A percentile compares a stretch with the other conserved stretches of the same genome.
Conservation (phyloP, 2,113 vertebrate species). For the Pangasianodon hypophthalmus region DNA sequence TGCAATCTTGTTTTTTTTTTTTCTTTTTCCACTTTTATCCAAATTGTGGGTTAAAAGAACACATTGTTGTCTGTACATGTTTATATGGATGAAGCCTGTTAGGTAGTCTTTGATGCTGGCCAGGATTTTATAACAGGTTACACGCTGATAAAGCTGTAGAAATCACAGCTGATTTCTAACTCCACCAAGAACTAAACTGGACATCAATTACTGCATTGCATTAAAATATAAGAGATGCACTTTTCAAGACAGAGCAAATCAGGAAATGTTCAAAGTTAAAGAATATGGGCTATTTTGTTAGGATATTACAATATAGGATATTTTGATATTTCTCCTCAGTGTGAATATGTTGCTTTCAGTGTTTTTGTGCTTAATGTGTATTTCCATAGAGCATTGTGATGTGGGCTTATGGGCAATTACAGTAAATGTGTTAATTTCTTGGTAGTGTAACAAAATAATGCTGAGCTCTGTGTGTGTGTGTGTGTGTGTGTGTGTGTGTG, state of each 20-base stretch:
- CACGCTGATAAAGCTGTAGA: constrained; percentile 7
- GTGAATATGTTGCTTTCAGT: background rate
- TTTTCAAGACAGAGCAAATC: background rate
- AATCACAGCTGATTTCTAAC: constrained; percentile 36
- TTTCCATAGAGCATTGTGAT: background rate
- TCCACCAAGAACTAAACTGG: constrained; percentile 39
- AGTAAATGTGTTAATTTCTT: background rate
- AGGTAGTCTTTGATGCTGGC: background rate
- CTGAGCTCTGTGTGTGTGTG: constrained; percentile 24
- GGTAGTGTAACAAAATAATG: constrained; percentile 17
- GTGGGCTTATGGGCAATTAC: constrained; percentile 14
- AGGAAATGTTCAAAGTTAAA: background rate
- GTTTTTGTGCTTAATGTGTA: background rate
- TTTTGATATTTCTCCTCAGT: background rate
- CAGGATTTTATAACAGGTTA: background rate
- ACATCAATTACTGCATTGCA: constrained; percentile 42
- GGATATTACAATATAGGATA: background rate
- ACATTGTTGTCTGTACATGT: background rate
- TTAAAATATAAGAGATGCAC: background rate
- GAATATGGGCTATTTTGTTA: background rate
- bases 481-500: constrained; percentile 3
- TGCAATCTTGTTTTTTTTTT: no score
- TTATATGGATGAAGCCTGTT: background rate
- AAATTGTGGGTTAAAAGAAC: background rate
- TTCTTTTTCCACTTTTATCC: background rate